Conservation (phyloP, 2,113 vertebrate species). For the Odobenus rosmarus region DNA sequence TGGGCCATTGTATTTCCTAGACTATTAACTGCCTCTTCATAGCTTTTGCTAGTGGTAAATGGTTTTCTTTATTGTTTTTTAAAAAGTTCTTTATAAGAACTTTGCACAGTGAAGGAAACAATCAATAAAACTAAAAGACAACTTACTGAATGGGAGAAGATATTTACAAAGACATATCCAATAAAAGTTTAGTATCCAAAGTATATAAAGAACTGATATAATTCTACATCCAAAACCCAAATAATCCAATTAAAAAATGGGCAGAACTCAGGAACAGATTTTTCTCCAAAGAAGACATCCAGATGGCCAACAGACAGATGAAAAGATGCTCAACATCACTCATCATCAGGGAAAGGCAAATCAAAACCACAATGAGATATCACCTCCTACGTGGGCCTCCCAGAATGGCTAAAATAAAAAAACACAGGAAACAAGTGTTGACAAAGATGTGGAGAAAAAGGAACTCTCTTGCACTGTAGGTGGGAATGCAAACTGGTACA, state of each 20-base stretch:
- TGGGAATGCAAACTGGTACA: background rate
- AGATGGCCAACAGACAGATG: background rate
- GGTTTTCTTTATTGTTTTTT: background rate
- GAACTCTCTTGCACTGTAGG: background rate
- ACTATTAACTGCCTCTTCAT: background rate
- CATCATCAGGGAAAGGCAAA: background rate
- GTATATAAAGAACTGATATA: background rate
- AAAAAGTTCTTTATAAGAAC: background rate
- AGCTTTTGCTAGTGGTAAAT: background rate
- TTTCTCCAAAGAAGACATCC: background rate
- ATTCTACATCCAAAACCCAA: background rate
- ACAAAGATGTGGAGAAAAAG: background rate
- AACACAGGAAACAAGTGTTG: background rate
- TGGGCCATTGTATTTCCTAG: background rate
- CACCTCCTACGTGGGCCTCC: background rate
- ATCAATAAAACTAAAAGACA: background rate
- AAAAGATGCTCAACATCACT: background rate
- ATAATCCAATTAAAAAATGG: background rate
- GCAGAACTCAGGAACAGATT: background rate
- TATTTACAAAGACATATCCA: background rate
- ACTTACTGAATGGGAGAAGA: background rate
- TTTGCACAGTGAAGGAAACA: background rate
- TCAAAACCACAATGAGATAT: background rate
- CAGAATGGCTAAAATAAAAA: background rate
- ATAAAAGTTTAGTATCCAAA: background rate